A percentile compares a stretch with the other conserved stretches of the same genome.
Evolutionary conservation across 2,888 invertebrate genomes (phyloP).

Genomic region (Apantesis nais): DNA sequence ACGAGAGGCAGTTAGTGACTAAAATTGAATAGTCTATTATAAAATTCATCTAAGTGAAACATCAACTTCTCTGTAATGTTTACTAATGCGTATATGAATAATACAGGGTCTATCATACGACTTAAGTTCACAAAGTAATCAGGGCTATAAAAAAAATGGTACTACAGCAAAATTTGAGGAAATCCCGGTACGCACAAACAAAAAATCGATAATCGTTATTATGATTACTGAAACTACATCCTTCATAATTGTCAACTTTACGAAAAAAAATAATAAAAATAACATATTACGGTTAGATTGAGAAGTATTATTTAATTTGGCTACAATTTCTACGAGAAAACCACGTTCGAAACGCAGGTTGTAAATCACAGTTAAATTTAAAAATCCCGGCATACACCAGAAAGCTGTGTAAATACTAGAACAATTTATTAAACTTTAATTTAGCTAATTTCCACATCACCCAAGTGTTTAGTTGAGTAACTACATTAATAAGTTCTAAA

Average conservation of each 20-base stretch:
- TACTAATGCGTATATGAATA: constrained; percentile 28
- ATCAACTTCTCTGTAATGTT: not conserved
- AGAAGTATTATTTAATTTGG: constrained; percentile 12
- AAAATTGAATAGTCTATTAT: not conserved
- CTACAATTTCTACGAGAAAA: constrained; percentile 23
- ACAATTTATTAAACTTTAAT: constrained; percentile 10
- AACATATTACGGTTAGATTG: not conserved
- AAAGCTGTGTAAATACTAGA: constrained; percentile 11
- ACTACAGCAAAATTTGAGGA: not conserved
- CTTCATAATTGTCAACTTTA: not conserved
- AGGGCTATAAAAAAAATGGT: not conserved
- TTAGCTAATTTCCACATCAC: constrained; percentile 15
- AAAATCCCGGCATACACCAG: constrained; percentile 30
- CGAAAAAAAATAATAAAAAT: not conserved
- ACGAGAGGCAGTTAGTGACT: not conserved
- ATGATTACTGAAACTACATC: constrained; percentile 17
- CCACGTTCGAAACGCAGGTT: constrained; percentile 43
- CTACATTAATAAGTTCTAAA: constrained; percentile 43
- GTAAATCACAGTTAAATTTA: constrained; percentile 29
- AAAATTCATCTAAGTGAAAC: not conserved
- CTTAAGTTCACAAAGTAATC: not conserved
- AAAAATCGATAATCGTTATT: constrained; percentile 37
- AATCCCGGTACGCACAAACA: constrained; percentile 5
- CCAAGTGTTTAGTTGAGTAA: constrained; percentile 24
- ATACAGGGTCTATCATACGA: constrained; percentile 17